These are phyloP conservation scores for Lysiphlebus fabarum DNA, from an alignment of 1,140 invertebrate species.

Conservation along the genomic window DNA sequence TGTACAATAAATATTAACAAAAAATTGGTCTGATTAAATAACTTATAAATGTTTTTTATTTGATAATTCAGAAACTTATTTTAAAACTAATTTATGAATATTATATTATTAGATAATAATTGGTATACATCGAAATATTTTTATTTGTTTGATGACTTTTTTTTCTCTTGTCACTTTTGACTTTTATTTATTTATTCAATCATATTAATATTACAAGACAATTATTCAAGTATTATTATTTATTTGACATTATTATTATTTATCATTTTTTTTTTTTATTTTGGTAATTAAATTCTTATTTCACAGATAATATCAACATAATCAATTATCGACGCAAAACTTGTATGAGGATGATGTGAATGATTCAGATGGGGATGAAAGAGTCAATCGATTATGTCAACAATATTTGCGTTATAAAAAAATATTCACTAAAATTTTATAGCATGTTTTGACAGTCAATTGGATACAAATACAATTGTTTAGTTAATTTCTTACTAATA, in stretches of 20 bases:
- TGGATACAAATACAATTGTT: neutral
- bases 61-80: slow-evolving; percentile 23
- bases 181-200: slow-evolving; percentile 7
- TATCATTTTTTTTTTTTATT: too few species aligned
- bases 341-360: slow-evolving; percentile 31
- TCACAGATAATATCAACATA: neutral
- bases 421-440: slow-evolving; percentile 1
- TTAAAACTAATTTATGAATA: slow-evolving; percentile 20
- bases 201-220: neutral
- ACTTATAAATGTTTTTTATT: slow-evolving; percentile 23
- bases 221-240: neutral
- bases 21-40: slow-evolving; percentile 15
- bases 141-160: slow-evolving; percentile 8
- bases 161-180: slow-evolving; percentile 18
- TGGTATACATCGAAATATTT: slow-evolving; percentile 24
- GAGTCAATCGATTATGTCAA: slow-evolving; percentile 23
- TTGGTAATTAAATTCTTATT: too few species aligned
- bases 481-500: neutral
- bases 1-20: slow-evolving; percentile 18
- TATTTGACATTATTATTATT: too few species aligned
- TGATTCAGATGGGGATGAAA: slow-evolving; percentile 25
- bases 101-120: slow-evolving; percentile 24
- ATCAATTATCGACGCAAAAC: slow-evolving; percentile 28
- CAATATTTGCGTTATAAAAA: neutral
- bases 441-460: neutral